These are phyloP conservation scores for Elmis aenea DNA, from an alignment of 2,888 invertebrate species.

Conservation along the genomic window DNA sequence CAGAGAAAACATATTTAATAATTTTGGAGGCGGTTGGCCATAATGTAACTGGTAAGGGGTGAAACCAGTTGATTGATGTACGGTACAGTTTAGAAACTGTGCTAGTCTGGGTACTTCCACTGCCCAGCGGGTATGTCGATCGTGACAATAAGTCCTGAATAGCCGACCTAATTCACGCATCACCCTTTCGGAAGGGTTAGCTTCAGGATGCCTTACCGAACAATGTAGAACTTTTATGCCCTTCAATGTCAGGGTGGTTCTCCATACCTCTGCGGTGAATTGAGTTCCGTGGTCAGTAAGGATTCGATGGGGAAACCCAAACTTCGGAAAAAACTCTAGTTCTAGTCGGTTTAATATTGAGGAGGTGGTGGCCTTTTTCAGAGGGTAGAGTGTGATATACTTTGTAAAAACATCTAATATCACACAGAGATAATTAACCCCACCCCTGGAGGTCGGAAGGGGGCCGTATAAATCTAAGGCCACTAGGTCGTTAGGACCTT, in stretches of 20 bases:
- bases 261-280: slow-evolving; percentile 21
- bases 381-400: slow-evolving; percentile 12
- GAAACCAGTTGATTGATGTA: slow-evolving; percentile 19
- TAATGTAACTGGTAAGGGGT: slow-evolving; percentile 15
- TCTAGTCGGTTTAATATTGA: slow-evolving; percentile 5
- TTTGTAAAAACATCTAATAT: slow-evolving; percentile 16
- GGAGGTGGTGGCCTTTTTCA: slow-evolving; percentile 11
- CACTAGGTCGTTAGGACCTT: slow-evolving; percentile 4
- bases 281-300: slow-evolving; percentile 22
- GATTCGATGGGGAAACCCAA: slow-evolving; percentile 4
- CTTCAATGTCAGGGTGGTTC: slow-evolving; percentile 1
- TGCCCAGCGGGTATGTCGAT: slow-evolving; percentile 21
- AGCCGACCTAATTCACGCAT: slow-evolving; percentile 26
- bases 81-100: slow-evolving; percentile 13
- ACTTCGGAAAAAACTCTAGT: slow-evolving; percentile 1
- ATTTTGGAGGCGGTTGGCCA: slow-evolving; percentile 1
- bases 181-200: slow-evolving; percentile 24
- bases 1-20: too few relatives aligned
- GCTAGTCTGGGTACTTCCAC: slow-evolving; percentile 8
- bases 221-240: slow-evolving; percentile 10
- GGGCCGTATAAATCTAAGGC: slow-evolving; percentile 18
- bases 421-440: slow-evolving; percentile 12
- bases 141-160: slow-evolving; percentile 16
- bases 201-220: slow-evolving; percentile 25
- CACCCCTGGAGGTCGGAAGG: slow-evolving; percentile 7